Evolutionary conservation across 1,140 invertebrate species (phyloP).

Genomic region (Drosophila neocordata): DNA sequence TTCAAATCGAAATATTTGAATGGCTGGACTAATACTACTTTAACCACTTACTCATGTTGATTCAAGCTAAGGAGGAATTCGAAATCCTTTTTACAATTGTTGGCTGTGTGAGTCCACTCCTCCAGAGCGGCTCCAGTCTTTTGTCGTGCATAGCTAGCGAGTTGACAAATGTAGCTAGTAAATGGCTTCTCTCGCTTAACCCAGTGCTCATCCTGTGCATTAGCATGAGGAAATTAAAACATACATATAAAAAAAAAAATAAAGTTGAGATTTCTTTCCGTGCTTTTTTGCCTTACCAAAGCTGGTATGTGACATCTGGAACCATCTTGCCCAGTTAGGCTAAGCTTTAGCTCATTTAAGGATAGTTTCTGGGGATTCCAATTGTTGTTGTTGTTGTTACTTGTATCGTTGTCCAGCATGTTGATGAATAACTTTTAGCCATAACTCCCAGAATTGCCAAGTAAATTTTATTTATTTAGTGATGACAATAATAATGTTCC

Average conservation of each 20-base stretch:
- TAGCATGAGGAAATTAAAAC: too few relatives aligned
- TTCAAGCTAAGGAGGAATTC: constrained; percentile 58
- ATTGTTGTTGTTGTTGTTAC: constrained; percentile 45
- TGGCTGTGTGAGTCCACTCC: constrained; percentile 69
- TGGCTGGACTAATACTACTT: not conserved
- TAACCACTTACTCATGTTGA: constrained; percentile 64
- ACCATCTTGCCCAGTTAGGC: constrained; percentile 43
- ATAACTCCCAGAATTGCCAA: not conserved
- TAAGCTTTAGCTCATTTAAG: constrained; percentile 48
- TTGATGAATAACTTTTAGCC: not conserved
- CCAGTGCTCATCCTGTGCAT: constrained; percentile 61
- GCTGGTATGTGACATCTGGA: constrained; percentile 48
- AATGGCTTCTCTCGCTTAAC: constrained; percentile 54
- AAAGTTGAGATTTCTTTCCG: too few relatives aligned
- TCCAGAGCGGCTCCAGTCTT: constrained; percentile 65
- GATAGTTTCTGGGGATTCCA: constrained; percentile 59
- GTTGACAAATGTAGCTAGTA: constrained; percentile 57
- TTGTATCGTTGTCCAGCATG: constrained; percentile 52
- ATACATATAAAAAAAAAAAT: too few relatives aligned
- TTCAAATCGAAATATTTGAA: not conserved
- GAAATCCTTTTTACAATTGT: constrained; percentile 62
- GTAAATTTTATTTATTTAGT: too few relatives aligned
- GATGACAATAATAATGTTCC: too few relatives aligned
- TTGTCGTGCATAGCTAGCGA: constrained; percentile 49
- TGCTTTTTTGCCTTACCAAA: constrained; percentile 35